Evolutionary conservation across 1,140 invertebrate species (phyloP).

Genomic region (Melanaphis sacchari): DNA sequence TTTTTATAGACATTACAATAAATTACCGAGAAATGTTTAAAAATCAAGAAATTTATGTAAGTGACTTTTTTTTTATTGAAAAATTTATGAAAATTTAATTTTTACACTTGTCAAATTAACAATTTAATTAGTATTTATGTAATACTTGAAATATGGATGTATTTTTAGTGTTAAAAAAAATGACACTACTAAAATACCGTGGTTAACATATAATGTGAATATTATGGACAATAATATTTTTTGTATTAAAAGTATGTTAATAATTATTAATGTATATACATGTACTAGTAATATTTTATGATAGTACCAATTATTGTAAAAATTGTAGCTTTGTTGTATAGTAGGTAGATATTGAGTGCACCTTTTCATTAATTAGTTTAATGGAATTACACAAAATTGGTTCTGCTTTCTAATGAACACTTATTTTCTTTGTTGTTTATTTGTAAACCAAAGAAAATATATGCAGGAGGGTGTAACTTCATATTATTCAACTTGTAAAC

Average conservation of each 20-base stretch:
- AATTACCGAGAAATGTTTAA: neutral
- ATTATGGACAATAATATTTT: too few relatives aligned
- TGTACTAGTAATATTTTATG: neutral
- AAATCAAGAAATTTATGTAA: neutral
- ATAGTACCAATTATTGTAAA: neutral
- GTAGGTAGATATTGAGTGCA: too few relatives aligned
- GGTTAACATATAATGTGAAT: neutral
- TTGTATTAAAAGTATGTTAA: neutral
- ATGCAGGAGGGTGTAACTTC: too few relatives aligned
- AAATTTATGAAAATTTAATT: neutral
- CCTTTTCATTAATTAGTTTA: too few relatives aligned
- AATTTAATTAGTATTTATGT: neutral
- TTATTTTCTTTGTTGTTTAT: too few relatives aligned
- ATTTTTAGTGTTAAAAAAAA: too few relatives aligned
- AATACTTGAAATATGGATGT: too few relatives aligned
- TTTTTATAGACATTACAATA: neutral
- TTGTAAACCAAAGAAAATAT: too few relatives aligned
- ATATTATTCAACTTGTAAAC: too few relatives aligned
- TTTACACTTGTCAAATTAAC: neutral
- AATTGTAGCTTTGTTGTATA: neutral
- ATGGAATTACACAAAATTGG: too few relatives aligned
- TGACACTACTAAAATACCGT: neutral
- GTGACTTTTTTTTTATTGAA: neutral
- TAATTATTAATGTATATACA: neutral
- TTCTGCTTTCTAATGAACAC: neutral